These are phyloP conservation scores for Archegozetes longisetosus DNA, from an alignment of 1,140 invertebrate species.

Conservation along the genomic window DNA sequence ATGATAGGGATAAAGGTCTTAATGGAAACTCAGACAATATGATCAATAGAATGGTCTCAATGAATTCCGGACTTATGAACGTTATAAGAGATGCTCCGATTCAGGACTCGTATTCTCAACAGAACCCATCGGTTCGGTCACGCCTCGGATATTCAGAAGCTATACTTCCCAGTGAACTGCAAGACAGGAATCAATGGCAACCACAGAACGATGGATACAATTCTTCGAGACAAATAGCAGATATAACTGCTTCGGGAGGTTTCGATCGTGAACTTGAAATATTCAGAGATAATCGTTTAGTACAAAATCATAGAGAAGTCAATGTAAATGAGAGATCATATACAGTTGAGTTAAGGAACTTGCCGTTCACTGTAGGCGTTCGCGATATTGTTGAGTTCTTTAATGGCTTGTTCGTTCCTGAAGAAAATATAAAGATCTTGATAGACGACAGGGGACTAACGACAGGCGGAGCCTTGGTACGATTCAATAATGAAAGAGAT, in stretches of 20 bases:
- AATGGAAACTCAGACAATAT: not conserved
- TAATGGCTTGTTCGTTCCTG: conserved; percentile 52
- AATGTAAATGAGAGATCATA: not conserved
- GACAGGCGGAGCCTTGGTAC: conserved; percentile 58
- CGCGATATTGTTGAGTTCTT: conserved; percentile 65
- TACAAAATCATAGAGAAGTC: not conserved
- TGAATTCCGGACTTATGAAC: not conserved
- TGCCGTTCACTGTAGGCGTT: conserved; percentile 34
- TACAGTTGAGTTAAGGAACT: conserved; percentile 44
- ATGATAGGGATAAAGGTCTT: not conserved
- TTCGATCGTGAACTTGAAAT: not conserved
- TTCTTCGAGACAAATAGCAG: not conserved
- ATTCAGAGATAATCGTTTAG: not conserved
- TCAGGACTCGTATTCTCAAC: not conserved
- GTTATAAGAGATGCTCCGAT: not conserved
- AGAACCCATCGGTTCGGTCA: not conserved
- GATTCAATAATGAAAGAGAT: conserved; percentile 45
- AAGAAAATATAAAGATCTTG: conserved; percentile 66
- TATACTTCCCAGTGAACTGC: not conserved
- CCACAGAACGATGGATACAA: not conserved
- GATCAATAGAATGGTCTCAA: not conserved
- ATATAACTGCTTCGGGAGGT: not conserved
- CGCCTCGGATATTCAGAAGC: not conserved
- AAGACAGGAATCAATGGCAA: not conserved
- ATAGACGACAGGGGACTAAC: conserved; percentile 58